Conservation (phyloP, 2,797 vertebrate species). For the Notoglanidium macrostoma region DNA sequence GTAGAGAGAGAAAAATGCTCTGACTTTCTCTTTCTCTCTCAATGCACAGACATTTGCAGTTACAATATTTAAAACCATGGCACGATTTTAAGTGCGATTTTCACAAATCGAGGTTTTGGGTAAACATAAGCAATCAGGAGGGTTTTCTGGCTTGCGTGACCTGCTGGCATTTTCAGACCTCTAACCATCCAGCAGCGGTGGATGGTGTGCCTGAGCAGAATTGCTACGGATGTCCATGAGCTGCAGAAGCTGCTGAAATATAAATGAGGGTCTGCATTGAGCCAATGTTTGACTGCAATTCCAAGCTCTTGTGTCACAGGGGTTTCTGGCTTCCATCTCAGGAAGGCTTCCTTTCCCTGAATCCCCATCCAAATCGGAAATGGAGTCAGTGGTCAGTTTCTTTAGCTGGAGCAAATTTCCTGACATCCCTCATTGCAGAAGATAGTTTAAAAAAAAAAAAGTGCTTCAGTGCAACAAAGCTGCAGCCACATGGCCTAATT, state of each 20-base stretch:
- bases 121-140: background rate
- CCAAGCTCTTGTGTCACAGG: conserved; percentile 46
- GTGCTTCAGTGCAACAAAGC: conserved; percentile 13
- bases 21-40: conserved; percentile 22
- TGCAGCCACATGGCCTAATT: conserved; percentile 37
- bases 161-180: conserved; percentile 34
- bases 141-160: conserved; percentile 28
- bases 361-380: conserved; percentile 45
- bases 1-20: conserved; percentile 38
- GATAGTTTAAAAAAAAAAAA: background rate
- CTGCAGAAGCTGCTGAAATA: conserved; percentile 60
- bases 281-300: conserved; percentile 59
- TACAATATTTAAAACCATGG: background rate
- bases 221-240: conserved; percentile 46
- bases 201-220: conserved; percentile 48
- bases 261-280: conserved; percentile 61
- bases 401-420: conserved; percentile 6
- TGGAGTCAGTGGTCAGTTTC: conserved; percentile 37
- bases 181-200: conserved; percentile 38
- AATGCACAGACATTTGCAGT: conserved; percentile 20
- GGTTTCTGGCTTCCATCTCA: conserved; percentile 51
- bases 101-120: conserved; percentile 26
- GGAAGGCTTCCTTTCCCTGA: conserved; percentile 42
- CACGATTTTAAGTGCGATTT: background rate
- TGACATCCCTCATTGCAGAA: background rate